Evolutionary conservation across 2,797 vertebrate genomes (phyloP).

Genomic region (Fundulus diaphanus): DNA sequence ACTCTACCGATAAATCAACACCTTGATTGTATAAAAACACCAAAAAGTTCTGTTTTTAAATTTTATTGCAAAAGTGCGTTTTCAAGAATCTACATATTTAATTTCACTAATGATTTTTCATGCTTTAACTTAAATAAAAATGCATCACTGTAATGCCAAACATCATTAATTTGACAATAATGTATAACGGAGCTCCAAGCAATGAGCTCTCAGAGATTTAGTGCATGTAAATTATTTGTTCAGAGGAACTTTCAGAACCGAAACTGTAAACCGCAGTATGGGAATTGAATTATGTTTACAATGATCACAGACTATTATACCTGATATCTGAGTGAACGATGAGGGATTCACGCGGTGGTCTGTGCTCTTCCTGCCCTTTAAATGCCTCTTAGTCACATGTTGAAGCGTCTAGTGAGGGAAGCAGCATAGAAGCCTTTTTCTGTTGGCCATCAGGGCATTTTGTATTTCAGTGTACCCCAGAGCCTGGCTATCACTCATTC

Average conservation of each 20-base stretch:
- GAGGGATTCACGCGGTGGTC: neutral
- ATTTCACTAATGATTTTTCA: neutral
- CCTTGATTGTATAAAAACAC: no score
- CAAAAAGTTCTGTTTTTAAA: no score
- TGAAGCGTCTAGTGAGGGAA: slow-evolving; percentile 20
- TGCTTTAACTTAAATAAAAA: neutral
- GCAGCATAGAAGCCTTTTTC: slow-evolving; percentile 38
- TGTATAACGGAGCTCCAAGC: neutral
- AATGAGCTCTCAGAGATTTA: neutral
- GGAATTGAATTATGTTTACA: neutral
- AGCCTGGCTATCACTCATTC: slow-evolving; percentile 53
- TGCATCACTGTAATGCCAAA: neutral
- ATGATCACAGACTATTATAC: neutral
- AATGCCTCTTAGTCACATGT: slow-evolving; percentile 6
- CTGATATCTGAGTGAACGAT: neutral
- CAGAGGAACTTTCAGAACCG: neutral
- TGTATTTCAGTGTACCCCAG: slow-evolving; percentile 39
- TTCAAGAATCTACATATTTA: neutral
- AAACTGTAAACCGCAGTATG: neutral
- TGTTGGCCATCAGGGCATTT: slow-evolving; percentile 41
- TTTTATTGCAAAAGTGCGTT: neutral
- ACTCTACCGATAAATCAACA: no score
- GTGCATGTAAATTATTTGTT: neutral
- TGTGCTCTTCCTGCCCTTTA: neutral
- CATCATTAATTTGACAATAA: neutral